Evolutionary conservation across 2,797 vertebrate genomes (phyloP), one percentile per base, ranked within the genome.

Genomic region (Varecia variegata): DNA sequence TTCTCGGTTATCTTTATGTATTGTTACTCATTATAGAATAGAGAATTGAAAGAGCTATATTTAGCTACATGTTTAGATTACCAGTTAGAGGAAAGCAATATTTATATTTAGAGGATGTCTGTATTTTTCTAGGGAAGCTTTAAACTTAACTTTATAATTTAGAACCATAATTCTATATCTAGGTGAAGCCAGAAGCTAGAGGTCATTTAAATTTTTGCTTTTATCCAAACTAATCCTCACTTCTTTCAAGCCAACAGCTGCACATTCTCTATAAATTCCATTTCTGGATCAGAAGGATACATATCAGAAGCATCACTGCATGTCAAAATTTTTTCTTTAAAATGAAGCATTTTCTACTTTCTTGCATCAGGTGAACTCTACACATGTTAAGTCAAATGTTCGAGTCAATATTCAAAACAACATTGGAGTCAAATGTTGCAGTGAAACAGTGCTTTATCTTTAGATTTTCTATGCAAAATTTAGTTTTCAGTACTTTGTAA

Each of bases 211-310:
- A 94, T 92, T 95, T 96, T 98, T 96, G 65, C 96, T 97, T 97
- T 97, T 92, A 96, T 92, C 92, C 76, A 92, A 38, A 90, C 74
- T 96, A 98, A 97, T 97, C 96, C 84, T 96, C 71, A 32, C 56
- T 94, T 87, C 97, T 95, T 96, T 97, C 40, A 97, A 97, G 97
- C 92, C 91, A 93, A 43, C 94, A 97, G 93, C 96, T 97, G 97
- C 73, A 88, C 92, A 85, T 97, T 96, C 90, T 87, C 86, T 85
- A 47, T 52, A 89, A 74, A 92, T 95, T 90, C 91, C 52, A n/a
- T 62, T 97, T 96, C 73, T 83, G 56, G 93, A 80, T 93, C 60
- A 77, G 81, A 90, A 73, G 82, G 96, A 85, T 95, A 76, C 32
- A 5, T 71, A 74, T 65, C 79, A 79, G 73, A 92, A 60, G 65